Base-by-base conservation (phyloP, 2,113 vertebrate genomes). In the Coregonus clupeaformis region DNA sequence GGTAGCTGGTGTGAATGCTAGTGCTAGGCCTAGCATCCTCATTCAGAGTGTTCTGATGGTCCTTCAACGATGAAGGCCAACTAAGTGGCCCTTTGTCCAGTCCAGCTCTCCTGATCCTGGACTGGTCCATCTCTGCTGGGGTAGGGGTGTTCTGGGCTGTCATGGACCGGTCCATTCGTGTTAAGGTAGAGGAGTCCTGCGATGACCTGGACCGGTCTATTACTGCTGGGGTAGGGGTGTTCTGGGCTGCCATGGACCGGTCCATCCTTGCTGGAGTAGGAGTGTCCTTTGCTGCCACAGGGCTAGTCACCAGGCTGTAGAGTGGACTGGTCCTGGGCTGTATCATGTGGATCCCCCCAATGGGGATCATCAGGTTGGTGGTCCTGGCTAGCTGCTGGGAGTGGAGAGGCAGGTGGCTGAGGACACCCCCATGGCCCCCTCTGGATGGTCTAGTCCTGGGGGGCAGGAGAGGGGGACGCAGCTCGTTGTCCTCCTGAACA, bases 321-420 rank as follows among this genome's bases (percentile, higher is more conserved):
- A 95, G 91, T 60, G 86, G 90, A 59, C 94, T 92, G 0, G 94
- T 94, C 76, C 95, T 82, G 7, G 95, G 90, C 78, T 96, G 96
- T 64, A 98, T 94, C 96, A 98, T 97, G 90, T 98, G 96, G 77
- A 98, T 97, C 72, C 97, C 97, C 45, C 97, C 97, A 2, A 98
- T 97, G 75, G 96, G 95, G 78, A 98, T 96, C 89, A 97, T 91
- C 66, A 94, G 92, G 74, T 89, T 96, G 0, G 92, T 93, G 68
- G 90, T 82, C 13, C 94, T 87, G 68, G 89, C 60, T 9, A 94
- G 89, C 83, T 91, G 93, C 92, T 97, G 97, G 11, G 97, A 98
- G 85, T 98, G 97, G 87, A 98, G 91, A 27, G 97, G 97, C 79
- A 98, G 95, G 82, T 98, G 97, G 84, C 96, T 97, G 88, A 97